Percentiles rank a stretch among this genome's conserved stretches.
Conservation (phyloP, 1,140 invertebrate genomes). For the Araneus ventricosus region DNA sequence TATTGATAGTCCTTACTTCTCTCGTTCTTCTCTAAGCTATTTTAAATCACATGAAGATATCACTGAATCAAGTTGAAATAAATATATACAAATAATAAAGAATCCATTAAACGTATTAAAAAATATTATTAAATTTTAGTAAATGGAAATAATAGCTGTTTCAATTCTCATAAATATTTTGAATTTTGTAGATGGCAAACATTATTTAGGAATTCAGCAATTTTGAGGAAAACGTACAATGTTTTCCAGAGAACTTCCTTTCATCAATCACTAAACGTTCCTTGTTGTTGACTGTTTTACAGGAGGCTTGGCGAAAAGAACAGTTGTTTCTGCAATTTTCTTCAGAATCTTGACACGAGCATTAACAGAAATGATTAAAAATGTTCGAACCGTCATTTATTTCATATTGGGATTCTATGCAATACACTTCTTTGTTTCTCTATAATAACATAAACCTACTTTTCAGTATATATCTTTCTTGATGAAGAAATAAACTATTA, state of each 20-base stretch:
- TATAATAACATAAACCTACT: neutral
- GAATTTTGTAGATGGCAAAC: neutral
- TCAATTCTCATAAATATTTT: neutral
- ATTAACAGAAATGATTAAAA: constrained; percentile 24
- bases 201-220: neutral
- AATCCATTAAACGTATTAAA: too few relatives aligned
- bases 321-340: constrained; percentile 32
- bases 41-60: too few relatives aligned
- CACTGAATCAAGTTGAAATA: too few relatives aligned
- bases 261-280: constrained; percentile 14
- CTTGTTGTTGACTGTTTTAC: constrained; percentile 10
- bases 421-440: constrained; percentile 9
- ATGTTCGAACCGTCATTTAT: neutral
- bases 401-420: constrained; percentile 22
- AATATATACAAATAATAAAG: too few relatives aligned
- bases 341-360: neutral
- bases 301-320: neutral
- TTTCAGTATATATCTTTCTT: neutral
- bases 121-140: neutral
- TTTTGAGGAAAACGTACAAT: neutral
- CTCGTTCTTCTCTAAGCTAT: too few relatives aligned
- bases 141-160: neutral
- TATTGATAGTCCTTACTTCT: too few relatives aligned
- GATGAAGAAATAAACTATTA: too few relatives aligned
- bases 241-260: neutral